These are phyloP conservation scores for Lepisosteus osseus DNA, from an alignment of 2,113 vertebrate genomes.

Conservation along the genomic window DNA sequence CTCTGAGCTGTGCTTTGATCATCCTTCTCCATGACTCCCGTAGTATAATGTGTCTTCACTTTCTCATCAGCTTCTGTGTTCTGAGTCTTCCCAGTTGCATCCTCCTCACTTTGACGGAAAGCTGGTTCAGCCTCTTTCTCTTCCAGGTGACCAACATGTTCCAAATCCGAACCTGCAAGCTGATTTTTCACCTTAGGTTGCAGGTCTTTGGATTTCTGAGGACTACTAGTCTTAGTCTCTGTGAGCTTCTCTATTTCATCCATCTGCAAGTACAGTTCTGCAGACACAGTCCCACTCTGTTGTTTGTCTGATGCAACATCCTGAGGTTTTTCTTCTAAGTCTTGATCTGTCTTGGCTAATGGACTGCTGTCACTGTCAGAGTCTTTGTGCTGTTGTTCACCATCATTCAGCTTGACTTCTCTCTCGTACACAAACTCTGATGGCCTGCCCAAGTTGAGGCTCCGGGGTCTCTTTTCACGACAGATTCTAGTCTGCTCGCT, in stretches of 20 bases:
- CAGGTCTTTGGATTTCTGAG: background rate
- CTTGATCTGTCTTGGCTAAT: conserved; percentile 21
- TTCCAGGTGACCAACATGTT: background rate
- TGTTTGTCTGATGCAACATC: background rate
- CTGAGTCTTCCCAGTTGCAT: background rate
- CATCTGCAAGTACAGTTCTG: conserved; percentile 17
- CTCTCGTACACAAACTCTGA: conserved; percentile 51
- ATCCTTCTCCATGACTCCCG: background rate
- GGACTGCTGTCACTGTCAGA: conserved; percentile 39
- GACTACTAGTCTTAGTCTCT: background rate
- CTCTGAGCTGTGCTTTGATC: conserved; percentile 12
- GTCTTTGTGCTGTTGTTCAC: conserved; percentile 47
- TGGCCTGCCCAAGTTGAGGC: conserved; percentile 60
- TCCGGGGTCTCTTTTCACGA: conserved; percentile 62
- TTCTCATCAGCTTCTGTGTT: background rate
- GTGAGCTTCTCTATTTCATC: conserved; percentile 32
- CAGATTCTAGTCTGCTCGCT: conserved; percentile 44
- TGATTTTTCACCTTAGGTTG: background rate
- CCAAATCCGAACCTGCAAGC: background rate
- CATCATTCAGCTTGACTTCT: conserved; percentile 45
- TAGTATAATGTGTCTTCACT: conserved; percentile 4
- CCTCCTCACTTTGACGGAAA: background rate
- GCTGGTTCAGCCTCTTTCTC: background rate
- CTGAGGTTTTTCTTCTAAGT: conserved; percentile 27
- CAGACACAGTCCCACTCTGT: conserved; percentile 15